Percentiles rank a stretch among this genome's conserved stretches.
Conservation (phyloP, 2,888 invertebrate genomes). For the Ennomos erosarius region DNA sequence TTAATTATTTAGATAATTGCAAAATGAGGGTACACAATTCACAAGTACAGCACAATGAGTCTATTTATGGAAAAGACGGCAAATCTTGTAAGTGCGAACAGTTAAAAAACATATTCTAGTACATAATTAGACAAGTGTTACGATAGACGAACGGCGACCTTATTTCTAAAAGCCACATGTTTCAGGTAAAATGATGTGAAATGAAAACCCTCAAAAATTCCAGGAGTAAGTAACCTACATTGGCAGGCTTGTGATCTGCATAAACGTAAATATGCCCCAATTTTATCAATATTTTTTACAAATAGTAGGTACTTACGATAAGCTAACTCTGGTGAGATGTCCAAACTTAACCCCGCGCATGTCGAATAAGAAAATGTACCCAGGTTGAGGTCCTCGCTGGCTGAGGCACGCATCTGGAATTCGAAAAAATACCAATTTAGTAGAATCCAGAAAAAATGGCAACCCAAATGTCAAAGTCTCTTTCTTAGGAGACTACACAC, state of each 20-base stretch:
- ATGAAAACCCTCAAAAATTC: too few relatives aligned
- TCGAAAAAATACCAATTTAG: constrained; percentile 28
- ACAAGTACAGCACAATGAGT: constrained; percentile 1
- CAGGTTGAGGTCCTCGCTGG: constrained; percentile 86
- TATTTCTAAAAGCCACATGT: too few relatives aligned
- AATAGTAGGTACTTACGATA: constrained; percentile 83
- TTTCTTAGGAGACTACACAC: too few relatives aligned
- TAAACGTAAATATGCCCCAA: too few relatives aligned
- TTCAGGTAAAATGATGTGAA: too few relatives aligned
- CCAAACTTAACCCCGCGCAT: constrained; percentile 87
- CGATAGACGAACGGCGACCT: too few relatives aligned
- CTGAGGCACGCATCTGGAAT: constrained; percentile 83
- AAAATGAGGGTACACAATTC: constrained; percentile 3
- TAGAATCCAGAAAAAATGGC: not conserved
- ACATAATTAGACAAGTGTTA: too few relatives aligned
- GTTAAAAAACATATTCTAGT: constrained; percentile 3
- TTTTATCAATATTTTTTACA: too few relatives aligned
- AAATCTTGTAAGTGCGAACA: constrained; percentile 22
- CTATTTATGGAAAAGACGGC: constrained; percentile 29
- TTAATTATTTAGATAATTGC: constrained; percentile 19
- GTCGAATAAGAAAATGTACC: constrained; percentile 88
- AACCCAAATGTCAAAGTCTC: too few relatives aligned
- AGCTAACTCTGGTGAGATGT: constrained; percentile 85
- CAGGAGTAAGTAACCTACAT: too few relatives aligned
- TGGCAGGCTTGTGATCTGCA: too few relatives aligned